Conservation (phyloP, 2,888 invertebrate species). For the Lissocephala sabroskyi region DNA sequence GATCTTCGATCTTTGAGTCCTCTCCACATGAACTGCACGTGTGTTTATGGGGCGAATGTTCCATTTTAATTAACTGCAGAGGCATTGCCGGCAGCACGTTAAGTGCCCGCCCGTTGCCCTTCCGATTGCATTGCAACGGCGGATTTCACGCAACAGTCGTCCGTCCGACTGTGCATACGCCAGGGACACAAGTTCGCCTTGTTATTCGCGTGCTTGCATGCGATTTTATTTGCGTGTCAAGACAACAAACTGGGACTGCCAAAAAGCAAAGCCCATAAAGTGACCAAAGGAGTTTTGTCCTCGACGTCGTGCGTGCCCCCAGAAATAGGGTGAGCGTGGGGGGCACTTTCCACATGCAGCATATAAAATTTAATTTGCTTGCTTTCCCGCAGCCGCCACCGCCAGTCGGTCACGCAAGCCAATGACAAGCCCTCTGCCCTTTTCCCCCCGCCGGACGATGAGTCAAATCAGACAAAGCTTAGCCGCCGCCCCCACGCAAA, state of each 20-base stretch:
- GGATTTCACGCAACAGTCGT: constrained; percentile 39
- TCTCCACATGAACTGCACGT: too few species aligned
- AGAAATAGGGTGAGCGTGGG: too few species aligned
- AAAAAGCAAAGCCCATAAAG: constrained; percentile 25
- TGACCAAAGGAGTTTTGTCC: constrained; percentile 28
- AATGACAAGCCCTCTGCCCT: constrained; percentile 31
- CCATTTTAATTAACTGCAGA: constrained; percentile 56
- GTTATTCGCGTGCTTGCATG: constrained; percentile 63
- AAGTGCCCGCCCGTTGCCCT: too few species aligned
- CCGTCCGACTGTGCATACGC: constrained; percentile 9
- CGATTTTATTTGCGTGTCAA: constrained; percentile 66
- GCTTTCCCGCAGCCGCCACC: constrained; percentile 18
- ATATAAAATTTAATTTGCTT: constrained; percentile 46
- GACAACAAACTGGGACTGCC: constrained; percentile 34
- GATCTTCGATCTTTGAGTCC: too few species aligned
- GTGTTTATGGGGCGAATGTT: too few species aligned
- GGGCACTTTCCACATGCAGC: constrained; percentile 10
- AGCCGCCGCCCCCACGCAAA: constrained; percentile 8
- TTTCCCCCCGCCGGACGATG: constrained; percentile 35
- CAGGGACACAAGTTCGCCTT: constrained; percentile 3
- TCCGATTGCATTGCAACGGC: constrained; percentile 48
- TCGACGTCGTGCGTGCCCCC: constrained; percentile 37
- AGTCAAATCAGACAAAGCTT: constrained; percentile 37
- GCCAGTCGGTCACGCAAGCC: constrained; percentile 34
- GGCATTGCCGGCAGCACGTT: constrained; percentile 53